Evolutionary conservation across 2,797 vertebrate species (phyloP).

Genomic region (Urophycis tenuis): DNA sequence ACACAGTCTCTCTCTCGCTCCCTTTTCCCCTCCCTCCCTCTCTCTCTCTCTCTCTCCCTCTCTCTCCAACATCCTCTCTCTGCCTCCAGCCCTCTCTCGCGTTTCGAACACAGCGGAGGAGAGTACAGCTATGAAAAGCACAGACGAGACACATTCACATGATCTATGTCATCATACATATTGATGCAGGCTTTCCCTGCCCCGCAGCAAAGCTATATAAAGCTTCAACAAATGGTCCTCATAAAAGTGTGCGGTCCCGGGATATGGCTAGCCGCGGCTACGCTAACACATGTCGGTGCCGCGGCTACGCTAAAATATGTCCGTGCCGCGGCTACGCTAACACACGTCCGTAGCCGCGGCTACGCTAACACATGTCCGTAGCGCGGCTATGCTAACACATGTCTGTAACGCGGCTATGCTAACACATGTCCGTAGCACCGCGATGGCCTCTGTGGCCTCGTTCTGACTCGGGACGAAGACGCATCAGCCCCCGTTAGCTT

Average conservation of each 20-base stretch:
- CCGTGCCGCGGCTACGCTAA: too few relatives aligned
- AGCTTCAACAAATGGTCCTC: slow-evolving; percentile 12
- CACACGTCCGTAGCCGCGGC: too few relatives aligned
- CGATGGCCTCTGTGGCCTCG: too few relatives aligned
- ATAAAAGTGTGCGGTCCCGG: slow-evolving; percentile 16
- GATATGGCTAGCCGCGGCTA: not conserved
- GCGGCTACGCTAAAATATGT: too few relatives aligned
- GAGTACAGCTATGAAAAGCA: slow-evolving; percentile 34
- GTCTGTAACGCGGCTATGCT: too few relatives aligned
- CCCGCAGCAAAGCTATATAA: not conserved
- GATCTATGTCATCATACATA: slow-evolving; percentile 41
- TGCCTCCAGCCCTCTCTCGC: slow-evolving; percentile 9
- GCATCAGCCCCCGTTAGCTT: not conserved
- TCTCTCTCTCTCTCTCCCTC: slow-evolving; percentile 1
- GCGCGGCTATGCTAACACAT: too few relatives aligned
- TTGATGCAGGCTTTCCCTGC: slow-evolving; percentile 45
- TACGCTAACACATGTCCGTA: too few relatives aligned
- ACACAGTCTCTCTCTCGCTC: slow-evolving; percentile 6
- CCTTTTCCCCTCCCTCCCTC: not conserved
- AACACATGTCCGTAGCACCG: too few relatives aligned
- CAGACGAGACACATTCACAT: slow-evolving; percentile 40
- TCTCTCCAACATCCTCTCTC: not conserved
- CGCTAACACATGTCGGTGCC: slow-evolving; percentile 18
- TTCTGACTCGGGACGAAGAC: too few relatives aligned
- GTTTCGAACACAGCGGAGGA: not conserved